Percentiles rank a stretch among this genome's conserved stretches.
Evolutionary conservation across 2,888 invertebrate genomes (phyloP).

Genomic region (Camponotus fellah): DNA sequence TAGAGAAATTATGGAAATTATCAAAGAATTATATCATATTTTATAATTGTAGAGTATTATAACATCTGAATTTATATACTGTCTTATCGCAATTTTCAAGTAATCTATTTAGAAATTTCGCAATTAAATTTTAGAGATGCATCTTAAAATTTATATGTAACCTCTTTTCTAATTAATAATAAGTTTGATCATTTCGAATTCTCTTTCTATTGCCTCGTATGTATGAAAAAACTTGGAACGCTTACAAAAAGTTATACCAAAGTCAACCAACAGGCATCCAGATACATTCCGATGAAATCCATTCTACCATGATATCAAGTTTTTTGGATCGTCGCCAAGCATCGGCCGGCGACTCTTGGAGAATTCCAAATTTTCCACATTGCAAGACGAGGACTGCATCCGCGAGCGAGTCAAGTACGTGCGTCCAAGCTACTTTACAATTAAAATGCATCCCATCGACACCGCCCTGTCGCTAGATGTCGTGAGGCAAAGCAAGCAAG

Average conservation of each 20-base stretch:
- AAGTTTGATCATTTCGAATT: neutral
- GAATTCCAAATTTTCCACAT: slow-evolving; percentile 44
- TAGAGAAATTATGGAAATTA: neutral
- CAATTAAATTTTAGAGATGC: neutral
- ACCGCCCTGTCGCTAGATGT: slow-evolving; percentile 46
- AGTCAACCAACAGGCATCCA: slow-evolving; percentile 43
- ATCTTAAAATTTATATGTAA: neutral
- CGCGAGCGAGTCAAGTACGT: slow-evolving; percentile 28
- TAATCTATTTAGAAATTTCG: neutral
- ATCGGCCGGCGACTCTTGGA: slow-evolving; percentile 34
- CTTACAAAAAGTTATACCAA: slow-evolving; percentile 43
- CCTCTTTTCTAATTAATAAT: neutral
- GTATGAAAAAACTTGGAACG: slow-evolving; percentile 35
- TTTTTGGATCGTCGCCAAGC: slow-evolving; percentile 57
- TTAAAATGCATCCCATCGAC: slow-evolving; percentile 70
- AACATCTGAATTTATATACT: neutral
- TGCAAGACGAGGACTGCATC: slow-evolving; percentile 41
- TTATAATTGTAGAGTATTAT: neutral
- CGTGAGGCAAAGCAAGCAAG: slow-evolving; percentile 35
- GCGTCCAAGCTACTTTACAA: slow-evolving; percentile 70
- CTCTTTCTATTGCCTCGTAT: neutral
- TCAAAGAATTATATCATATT: neutral
- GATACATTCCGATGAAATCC: slow-evolving; percentile 38
- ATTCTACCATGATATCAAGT: slow-evolving; percentile 42
- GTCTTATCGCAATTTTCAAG: neutral